A percentile compares a stretch with the other conserved stretches of the same genome.
These are phyloP conservation scores for Rhopalosiphum nymphaeae DNA, from an alignment of 2,888 invertebrate genomes.

Conservation along the genomic window DNA sequence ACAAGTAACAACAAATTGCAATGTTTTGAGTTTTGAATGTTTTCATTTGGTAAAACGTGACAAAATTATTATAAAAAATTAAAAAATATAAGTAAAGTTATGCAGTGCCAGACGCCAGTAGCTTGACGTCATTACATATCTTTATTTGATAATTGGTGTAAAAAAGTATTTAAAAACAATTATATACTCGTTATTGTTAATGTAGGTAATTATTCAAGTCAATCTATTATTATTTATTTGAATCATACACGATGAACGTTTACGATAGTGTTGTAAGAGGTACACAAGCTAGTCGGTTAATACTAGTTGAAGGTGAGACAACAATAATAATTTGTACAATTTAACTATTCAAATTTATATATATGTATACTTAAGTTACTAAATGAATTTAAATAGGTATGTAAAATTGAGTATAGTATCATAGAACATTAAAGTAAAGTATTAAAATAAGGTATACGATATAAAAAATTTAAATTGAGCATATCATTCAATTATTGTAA, in stretches of 20 bases:
- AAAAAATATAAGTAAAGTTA: too few relatives aligned
- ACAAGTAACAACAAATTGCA: neutral
- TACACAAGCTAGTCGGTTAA: conserved; percentile 43
- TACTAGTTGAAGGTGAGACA: conserved; percentile 50
- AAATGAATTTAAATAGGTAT: neutral
- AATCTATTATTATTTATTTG: neutral
- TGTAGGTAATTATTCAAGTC: too few relatives aligned
- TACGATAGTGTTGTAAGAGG: conserved; percentile 52
- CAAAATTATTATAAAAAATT: neutral
- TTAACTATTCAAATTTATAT: neutral
- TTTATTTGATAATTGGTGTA: too few relatives aligned
- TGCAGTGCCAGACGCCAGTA: too few relatives aligned
- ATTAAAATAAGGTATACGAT: too few relatives aligned
- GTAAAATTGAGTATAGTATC: neutral
- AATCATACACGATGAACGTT: conserved; percentile 10
- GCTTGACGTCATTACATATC: too few relatives aligned
- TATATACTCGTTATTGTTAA: too few relatives aligned
- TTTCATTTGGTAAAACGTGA: neutral
- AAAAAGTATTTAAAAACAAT: too few relatives aligned
- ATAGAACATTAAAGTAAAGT: too few relatives aligned
- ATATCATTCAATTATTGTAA: too few relatives aligned
- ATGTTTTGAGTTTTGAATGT: too few relatives aligned
- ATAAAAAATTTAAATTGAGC: too few relatives aligned
- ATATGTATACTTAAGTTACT: neutral
- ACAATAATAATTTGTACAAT: neutral